A percentile compares a stretch with the other conserved stretches of the same genome.
These are phyloP conservation scores for Hypanus sabinus DNA, from an alignment of 2,113 vertebrate species.

Conservation along the genomic window DNA sequence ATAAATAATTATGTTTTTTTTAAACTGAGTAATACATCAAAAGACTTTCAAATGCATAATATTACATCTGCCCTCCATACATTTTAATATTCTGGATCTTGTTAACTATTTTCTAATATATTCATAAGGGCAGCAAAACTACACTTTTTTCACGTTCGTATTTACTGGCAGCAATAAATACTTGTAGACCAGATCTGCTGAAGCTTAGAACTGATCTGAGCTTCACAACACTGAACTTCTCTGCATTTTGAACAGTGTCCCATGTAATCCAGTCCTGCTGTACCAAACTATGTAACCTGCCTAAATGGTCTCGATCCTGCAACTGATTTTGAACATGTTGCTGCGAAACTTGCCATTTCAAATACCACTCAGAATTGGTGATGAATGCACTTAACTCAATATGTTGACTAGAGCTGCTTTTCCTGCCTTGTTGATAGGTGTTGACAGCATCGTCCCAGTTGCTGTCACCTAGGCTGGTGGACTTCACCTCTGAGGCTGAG, in stretches of 20 bases:
- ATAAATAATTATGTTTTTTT: neutral
- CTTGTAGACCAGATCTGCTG: neutral
- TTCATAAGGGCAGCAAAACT: neutral
- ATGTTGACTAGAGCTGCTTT: neutral
- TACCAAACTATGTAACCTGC: neutral
- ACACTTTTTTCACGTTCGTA: neutral
- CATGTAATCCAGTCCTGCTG: neutral
- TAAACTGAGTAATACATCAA: neutral
- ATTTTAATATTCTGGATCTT: neutral
- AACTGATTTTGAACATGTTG: neutral
- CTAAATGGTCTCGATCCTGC: neutral
- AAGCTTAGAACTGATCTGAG: neutral
- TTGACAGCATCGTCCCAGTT: neutral
- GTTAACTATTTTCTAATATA: neutral
- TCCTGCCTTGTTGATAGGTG: neutral
- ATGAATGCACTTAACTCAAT: neutral
- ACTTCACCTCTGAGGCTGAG: neutral
- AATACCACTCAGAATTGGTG: constrained; percentile 2
- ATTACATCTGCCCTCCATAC: neutral
- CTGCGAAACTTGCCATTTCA: neutral
- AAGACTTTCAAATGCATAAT: neutral
- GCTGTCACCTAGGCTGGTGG: neutral
- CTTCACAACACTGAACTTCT: neutral
- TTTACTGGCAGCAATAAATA: neutral
- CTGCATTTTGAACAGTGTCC: neutral